Percentiles rank a stretch among this genome's conserved stretches.
Conservation (phyloP, 2,797 vertebrate species). For the Austrolebias charrua region DNA sequence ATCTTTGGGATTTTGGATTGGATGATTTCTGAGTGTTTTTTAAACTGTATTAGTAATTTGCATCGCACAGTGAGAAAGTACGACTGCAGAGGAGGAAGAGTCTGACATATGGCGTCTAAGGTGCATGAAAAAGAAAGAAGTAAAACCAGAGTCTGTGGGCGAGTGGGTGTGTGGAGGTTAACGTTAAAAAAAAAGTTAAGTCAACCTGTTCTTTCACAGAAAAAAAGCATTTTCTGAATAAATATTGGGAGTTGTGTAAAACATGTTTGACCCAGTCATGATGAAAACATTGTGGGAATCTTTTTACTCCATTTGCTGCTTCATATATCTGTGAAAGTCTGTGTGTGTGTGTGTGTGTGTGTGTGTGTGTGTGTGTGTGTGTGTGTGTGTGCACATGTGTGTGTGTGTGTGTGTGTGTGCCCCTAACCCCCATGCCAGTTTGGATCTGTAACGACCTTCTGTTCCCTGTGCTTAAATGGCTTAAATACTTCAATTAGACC, state of each 20-base stretch:
- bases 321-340: conserved; percentile 45
- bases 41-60: neutral
- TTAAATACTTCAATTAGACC: conserved; percentile 82
- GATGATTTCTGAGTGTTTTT: neutral
- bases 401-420: too few species aligned
- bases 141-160: conserved; percentile 31
- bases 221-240: conserved; percentile 3
- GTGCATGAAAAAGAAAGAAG: conserved; percentile 41
- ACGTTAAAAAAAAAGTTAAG: conserved; percentile 14
- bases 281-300: conserved; percentile 45
- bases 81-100: neutral
- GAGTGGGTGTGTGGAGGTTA: conserved; percentile 14
- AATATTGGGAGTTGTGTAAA: conserved; percentile 27
- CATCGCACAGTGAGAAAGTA: neutral
- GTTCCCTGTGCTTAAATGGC: conserved; percentile 77
- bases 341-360: conserved; percentile 11
- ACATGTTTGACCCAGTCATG: conserved; percentile 27
- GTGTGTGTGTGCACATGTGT: too few species aligned
- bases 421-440: conserved; percentile 76
- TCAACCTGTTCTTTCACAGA: conserved; percentile 18
- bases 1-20: neutral
- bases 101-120: conserved; percentile 3
- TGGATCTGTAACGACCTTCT: conserved; percentile 81
- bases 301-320: conserved; percentile 52
- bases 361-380: conserved; percentile 58